A percentile compares a stretch with the other conserved stretches of the same genome.
Evolutionary conservation across 2,888 invertebrate species (phyloP).

Genomic region (Pediacus dermestoides): DNA sequence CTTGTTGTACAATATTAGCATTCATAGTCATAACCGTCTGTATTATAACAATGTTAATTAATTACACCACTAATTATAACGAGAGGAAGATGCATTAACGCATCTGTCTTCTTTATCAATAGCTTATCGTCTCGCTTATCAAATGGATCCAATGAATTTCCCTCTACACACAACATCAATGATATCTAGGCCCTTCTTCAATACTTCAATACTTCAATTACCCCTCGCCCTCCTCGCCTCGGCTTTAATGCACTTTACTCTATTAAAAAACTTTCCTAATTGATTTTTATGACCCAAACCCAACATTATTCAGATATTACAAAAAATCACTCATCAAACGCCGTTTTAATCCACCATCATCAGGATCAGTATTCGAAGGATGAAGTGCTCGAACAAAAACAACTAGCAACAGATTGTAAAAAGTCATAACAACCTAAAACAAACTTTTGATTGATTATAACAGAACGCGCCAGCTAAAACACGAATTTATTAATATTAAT

Average conservation of each 20-base stretch:
- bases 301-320: no score
- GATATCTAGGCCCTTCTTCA: slow-evolving; percentile 4
- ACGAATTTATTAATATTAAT: no score
- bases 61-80: slow-evolving; percentile 44
- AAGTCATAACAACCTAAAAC: no score
- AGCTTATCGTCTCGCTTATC: slow-evolving; percentile 23
- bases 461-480: no score
- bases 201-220: no score
- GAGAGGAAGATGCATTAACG: slow-evolving; percentile 41
- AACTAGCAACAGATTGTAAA: no score
- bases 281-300: slow-evolving; percentile 2
- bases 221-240: no score
- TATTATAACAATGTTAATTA: slow-evolving; percentile 49
- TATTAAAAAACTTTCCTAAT: slow-evolving; percentile 1
- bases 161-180: slow-evolving; percentile 2
- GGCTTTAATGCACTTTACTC: slow-evolving; percentile 1
- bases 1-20: slow-evolving; percentile 44
- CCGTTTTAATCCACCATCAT: no score
- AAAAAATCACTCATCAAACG: no score
- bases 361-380: no score
- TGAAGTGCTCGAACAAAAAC: no score
- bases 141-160: slow-evolving; percentile 8
- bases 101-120: slow-evolving; percentile 37
- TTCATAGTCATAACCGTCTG: slow-evolving; percentile 45
- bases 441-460: no score